Evolutionary conservation across 2,113 vertebrate species (phyloP).

Genomic region (Cyanocitta stelleri): DNA sequence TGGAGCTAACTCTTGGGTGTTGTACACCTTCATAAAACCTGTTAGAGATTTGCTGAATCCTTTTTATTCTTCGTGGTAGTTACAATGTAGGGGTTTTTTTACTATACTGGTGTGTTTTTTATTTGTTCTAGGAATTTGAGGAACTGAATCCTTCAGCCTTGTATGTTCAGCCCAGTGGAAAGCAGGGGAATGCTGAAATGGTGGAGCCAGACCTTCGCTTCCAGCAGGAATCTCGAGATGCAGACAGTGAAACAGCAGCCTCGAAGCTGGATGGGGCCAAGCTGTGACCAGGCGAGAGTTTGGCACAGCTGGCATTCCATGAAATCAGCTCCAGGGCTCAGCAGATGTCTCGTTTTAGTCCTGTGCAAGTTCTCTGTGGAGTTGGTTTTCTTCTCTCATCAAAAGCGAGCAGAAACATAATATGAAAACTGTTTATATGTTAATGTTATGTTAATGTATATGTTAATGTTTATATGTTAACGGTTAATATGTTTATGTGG

Average conservation of each 20-base stretch:
- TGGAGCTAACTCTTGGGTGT: not conserved
- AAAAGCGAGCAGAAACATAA: not conserved
- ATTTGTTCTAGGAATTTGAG: conserved; percentile 69
- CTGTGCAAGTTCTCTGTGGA: not conserved
- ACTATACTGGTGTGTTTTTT: not conserved
- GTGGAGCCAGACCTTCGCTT: not conserved
- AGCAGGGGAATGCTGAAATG: not conserved
- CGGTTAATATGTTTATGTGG: fast-evolving
- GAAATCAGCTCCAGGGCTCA: not conserved
- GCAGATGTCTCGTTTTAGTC: not conserved
- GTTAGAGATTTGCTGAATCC: not conserved
- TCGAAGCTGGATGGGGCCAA: not conserved
- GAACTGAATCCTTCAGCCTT: conserved; percentile 75
- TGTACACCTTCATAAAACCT: not conserved
- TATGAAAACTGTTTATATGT: not conserved
- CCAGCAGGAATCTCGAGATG: not conserved
- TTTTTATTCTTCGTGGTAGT: not conserved
- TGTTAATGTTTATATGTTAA: too few relatives aligned
- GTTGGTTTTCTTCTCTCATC: not conserved
- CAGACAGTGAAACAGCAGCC: not conserved
- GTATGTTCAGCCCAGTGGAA: conserved; percentile 68
- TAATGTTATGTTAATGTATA: too few relatives aligned
- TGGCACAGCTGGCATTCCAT: not conserved
- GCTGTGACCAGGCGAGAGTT: not conserved
- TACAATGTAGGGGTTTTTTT: not conserved